phyloP scores from a whole-genome alignment of 2,888 invertebrate genomes.

The Cryptocheilus praepositus region DNA sequence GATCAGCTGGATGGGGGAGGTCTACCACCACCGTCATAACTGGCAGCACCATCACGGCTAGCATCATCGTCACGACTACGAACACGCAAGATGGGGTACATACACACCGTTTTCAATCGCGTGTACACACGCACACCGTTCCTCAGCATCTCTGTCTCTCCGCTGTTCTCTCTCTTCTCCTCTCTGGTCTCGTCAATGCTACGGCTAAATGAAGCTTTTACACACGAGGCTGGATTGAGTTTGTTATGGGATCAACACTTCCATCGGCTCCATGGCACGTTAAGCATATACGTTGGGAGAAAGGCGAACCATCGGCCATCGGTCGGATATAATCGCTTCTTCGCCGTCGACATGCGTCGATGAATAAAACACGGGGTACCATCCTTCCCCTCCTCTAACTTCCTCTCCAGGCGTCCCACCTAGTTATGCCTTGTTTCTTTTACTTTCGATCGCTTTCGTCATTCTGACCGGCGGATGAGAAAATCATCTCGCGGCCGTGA shows the following conservation, averaged over 20 bases:
- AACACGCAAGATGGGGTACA: neutral
- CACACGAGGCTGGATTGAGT: slow-evolving; percentile 62
- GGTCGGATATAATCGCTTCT: slow-evolving; percentile 49
- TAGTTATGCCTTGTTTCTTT: slow-evolving; percentile 13
- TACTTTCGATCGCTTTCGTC: neutral
- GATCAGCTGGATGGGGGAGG: slow-evolving; percentile 53
- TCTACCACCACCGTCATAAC: neutral
- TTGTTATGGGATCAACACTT: slow-evolving; percentile 66
- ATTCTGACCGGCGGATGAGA: neutral
- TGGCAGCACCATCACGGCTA: neutral
- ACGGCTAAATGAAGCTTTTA: slow-evolving; percentile 70
- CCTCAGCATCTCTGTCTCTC: neutral
- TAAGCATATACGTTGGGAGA: slow-evolving; percentile 24
- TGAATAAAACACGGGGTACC: slow-evolving; percentile 49
- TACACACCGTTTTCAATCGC: neutral
- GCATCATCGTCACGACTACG: neutral
- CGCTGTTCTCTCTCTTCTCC: slow-evolving; percentile 14
- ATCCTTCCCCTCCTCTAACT: slow-evolving; percentile 30
- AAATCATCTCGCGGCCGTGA: neutral
- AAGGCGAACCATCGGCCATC: slow-evolving; percentile 23
- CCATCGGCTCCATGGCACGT: slow-evolving; percentile 44
- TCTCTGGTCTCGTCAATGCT: slow-evolving; percentile 38
- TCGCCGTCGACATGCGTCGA: slow-evolving; percentile 46
- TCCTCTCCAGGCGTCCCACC: slow-evolving; percentile 15
- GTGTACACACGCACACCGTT: neutral